These are phyloP conservation scores for Brassicogethes aeneus DNA, from an alignment of 2,888 invertebrate species.

Conservation along the genomic window DNA sequence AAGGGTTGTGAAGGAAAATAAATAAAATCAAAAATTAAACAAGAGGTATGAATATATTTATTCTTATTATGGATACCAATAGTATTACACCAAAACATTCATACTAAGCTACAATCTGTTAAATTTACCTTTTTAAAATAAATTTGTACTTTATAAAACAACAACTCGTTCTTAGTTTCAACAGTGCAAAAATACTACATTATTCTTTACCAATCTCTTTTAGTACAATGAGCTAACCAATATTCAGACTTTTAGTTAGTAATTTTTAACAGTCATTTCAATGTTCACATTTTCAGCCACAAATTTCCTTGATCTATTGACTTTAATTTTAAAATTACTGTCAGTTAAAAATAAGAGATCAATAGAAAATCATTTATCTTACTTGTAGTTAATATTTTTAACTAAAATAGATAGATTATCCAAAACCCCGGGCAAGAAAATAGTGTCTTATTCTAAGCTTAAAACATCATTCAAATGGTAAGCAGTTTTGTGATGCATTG, in stretches of 20 bases:
- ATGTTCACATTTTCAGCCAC: not conserved
- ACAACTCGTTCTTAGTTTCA: conserved; percentile 25
- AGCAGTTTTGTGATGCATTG: not conserved
- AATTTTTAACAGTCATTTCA: conserved; percentile 20
- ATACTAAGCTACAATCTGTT: conserved; percentile 32
- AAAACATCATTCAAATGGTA: not conserved
- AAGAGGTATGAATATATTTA: conserved; percentile 33
- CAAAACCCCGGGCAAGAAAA: too few species aligned
- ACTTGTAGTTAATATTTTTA: too few species aligned
- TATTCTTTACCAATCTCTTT: conserved; percentile 17
- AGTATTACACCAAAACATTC: conserved; percentile 40
- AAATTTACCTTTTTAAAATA: conserved; percentile 31
- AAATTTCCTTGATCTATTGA: not conserved
- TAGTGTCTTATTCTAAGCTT: too few species aligned
- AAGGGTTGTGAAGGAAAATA: too few species aligned
- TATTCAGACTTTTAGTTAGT: conserved; percentile 31
- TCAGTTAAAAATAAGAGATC: not conserved
- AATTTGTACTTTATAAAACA: conserved; percentile 35
- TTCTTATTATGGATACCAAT: conserved; percentile 35
- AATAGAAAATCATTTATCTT: too few species aligned
- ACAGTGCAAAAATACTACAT: conserved; percentile 24
- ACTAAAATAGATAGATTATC: too few species aligned
- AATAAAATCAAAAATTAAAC: conserved; percentile 17
- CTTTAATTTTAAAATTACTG: not conserved
- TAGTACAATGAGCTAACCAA: conserved; percentile 30